Evolutionary conservation across 2,888 invertebrate genomes (phyloP).

Genomic region (Lasioglossum malachurum): DNA sequence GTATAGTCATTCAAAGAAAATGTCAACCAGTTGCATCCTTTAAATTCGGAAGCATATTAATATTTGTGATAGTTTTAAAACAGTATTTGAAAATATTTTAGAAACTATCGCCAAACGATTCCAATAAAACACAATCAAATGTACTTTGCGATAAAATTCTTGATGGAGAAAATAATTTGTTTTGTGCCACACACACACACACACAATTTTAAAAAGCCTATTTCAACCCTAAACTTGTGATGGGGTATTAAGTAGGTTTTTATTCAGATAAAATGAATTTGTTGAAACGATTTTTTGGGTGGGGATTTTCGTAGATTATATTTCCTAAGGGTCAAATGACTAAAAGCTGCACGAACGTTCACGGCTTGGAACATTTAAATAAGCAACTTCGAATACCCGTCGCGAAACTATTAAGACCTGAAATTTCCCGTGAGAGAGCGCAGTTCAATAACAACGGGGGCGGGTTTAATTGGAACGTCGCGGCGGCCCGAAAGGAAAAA

Average conservation of each 20-base stretch:
- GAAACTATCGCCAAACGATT: no score
- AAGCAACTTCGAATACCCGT: neutral
- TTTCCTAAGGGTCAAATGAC: neutral
- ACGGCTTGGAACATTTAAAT: neutral
- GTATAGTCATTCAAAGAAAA: neutral
- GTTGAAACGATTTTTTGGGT: neutral
- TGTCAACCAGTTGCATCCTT: neutral
- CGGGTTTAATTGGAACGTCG: slow-evolving; percentile 44
- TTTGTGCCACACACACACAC: no score
- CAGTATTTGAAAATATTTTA: neutral
- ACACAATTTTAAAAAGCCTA: neutral
- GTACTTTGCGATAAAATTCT: no score
- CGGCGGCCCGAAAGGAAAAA: slow-evolving; percentile 27
- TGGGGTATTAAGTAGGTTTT: no score
- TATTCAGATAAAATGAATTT: no score
- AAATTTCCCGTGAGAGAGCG: neutral
- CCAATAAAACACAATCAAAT: neutral
- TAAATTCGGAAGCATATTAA: neutral
- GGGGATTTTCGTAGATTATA: no score
- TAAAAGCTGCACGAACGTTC: neutral
- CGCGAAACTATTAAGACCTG: neutral
- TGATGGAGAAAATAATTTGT: neutral
- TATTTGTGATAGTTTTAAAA: neutral
- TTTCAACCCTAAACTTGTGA: neutral
- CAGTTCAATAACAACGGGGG: neutral